phyloP scores from a whole-genome alignment of 2,113 vertebrate genomes.

The Tiliqua scincoides region DNA sequence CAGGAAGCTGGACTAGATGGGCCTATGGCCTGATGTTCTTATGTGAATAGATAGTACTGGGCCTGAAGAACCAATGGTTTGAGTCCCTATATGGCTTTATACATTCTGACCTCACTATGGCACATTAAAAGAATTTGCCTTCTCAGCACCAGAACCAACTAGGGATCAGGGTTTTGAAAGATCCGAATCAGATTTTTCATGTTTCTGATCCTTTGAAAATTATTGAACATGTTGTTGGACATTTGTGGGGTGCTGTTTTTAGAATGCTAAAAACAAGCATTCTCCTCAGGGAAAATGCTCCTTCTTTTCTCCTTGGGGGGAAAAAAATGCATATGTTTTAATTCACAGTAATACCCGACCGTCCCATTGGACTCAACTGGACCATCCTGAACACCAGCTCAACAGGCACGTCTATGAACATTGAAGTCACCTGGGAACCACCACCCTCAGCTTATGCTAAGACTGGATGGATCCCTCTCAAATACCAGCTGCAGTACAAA shows the following conservation, averaged over 20 bases:
- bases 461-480: slow-evolving; percentile 88
- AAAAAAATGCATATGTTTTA: background rate
- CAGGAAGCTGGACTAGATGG: too few relatives aligned
- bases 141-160: background rate
- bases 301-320: background rate
- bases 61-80: background rate
- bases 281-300: too few relatives aligned
- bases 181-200: background rate
- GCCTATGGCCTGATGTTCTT: too few relatives aligned
- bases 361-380: slow-evolving; percentile 91
- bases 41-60: background rate
- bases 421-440: slow-evolving; percentile 88
- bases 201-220: background rate
- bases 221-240: too few relatives aligned
- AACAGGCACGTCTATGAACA: slow-evolving; percentile 85
- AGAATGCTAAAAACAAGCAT: background rate
- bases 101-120: background rate
- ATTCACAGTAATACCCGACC: slow-evolving; percentile 89
- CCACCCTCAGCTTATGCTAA: slow-evolving; percentile 86
- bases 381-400: slow-evolving; percentile 88
- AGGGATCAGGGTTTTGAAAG: background rate
- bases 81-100: too few relatives aligned
- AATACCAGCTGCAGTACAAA: slow-evolving; percentile 91
- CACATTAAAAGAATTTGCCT: background rate
- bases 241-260: too few relatives aligned